Conservation (phyloP, 2,113 vertebrate genomes). For the Pontoporia blainvillei region DNA sequence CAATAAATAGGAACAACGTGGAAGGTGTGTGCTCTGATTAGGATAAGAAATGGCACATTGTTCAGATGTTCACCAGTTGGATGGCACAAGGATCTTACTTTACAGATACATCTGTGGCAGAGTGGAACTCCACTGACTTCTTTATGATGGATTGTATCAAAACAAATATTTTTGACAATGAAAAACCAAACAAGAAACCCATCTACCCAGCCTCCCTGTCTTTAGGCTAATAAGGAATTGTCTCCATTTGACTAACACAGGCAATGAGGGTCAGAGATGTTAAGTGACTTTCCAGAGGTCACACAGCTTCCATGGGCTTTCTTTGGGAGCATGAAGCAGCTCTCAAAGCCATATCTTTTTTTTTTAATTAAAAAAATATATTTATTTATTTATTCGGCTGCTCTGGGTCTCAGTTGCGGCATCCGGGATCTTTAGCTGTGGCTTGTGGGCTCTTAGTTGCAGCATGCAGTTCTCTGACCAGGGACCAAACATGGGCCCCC, state of each 20-base stretch:
- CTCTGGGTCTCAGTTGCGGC: rapidly evolving
- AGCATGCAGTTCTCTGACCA: no score
- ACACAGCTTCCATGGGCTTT: neutral
- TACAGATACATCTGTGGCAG: slow-evolving; percentile 45
- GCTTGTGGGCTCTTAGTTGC: no score
- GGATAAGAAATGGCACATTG: neutral
- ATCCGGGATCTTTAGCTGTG: no score
- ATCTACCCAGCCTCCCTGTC: neutral
- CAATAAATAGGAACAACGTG: slow-evolving; percentile 19
- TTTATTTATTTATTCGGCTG: no score
- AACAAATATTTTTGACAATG: slow-evolving; percentile 74
- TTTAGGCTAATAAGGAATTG: neutral
- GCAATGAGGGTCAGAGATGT: neutral
- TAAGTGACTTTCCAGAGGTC: neutral
- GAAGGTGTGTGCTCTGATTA: slow-evolving; percentile 58
- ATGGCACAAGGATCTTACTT: slow-evolving; percentile 24
- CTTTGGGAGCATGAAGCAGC: neutral
- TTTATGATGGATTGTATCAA: slow-evolving; percentile 57
- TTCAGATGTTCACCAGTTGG: neutral
- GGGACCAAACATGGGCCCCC: no score
- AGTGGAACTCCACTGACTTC: slow-evolving; percentile 68
- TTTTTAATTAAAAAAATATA: no score
- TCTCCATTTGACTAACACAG: neutral
- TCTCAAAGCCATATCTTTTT: neutral
- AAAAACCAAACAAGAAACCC: neutral